phyloP scores from a whole-genome alignment of 2,797 vertebrate species.

The Limosa lapponica region DNA sequence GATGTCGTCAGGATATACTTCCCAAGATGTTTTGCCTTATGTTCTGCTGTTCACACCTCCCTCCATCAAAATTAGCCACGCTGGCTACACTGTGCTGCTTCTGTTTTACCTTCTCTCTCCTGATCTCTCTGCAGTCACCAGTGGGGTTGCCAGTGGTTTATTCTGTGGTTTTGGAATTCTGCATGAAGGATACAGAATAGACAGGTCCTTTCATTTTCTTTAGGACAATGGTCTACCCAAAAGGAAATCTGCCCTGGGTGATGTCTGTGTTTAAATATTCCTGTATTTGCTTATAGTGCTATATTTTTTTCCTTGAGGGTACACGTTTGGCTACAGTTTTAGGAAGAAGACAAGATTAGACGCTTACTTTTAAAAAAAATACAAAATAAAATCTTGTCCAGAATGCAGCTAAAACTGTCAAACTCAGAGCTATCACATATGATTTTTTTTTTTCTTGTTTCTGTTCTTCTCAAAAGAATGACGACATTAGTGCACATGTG shows the following conservation, averaged over 20 bases:
- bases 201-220: background rate
- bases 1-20: slow-evolving; percentile 29
- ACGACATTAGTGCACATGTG: background rate
- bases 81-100: background rate
- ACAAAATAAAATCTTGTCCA: background rate
- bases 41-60: slow-evolving; percentile 29
- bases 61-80: slow-evolving; percentile 1
- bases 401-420: background rate
- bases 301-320: background rate
- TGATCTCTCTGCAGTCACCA: background rate
- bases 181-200: background rate
- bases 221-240: background rate
- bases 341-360: background rate
- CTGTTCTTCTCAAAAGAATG: background rate
- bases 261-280: slow-evolving; percentile 9
- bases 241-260: background rate
- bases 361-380: background rate
- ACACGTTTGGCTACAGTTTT: background rate
- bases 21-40: slow-evolving; percentile 61
- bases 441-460: background rate
- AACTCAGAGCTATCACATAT: background rate
- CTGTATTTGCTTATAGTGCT: background rate
- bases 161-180: background rate
- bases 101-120: background rate
- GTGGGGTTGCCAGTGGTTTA: background rate